Evolutionary conservation across 2,888 invertebrate genomes (phyloP), one percentile per base, ranked within the genome.

Genomic region (Sphaeridia pumilis): DNA sequence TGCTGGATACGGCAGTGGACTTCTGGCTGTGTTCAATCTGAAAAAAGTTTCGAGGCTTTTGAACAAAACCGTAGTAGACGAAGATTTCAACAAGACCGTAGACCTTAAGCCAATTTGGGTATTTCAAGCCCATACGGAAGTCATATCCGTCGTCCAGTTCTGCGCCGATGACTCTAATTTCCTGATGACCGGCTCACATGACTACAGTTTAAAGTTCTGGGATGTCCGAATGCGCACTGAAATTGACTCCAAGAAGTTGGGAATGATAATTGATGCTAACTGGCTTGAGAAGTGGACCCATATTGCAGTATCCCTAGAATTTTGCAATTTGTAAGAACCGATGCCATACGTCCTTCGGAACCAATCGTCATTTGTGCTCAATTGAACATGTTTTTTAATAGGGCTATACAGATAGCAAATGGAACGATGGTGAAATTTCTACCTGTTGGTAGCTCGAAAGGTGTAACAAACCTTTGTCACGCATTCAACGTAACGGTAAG

Each of bases 271-370:
- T 10, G 61, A 61, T 41, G 56, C 56, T 36, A 59, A 61, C 43
- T 64, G 64, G 64, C 52, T 64, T 21, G 52, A 58, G 24, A 62
- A 62, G 17, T 64, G 62, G 61, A 56, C 61, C 34, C 60, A 63
- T 46, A 38, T 59, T 22, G 59, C 50, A 21, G 42, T 59, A 4
- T 54, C 50, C 4, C 22, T 34, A 3, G 53, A 53, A 21, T 42
- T 42, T 10, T 3, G 36, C 3, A 51, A 51, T 22, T 4, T 35
- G 51, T 51, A 46, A 51, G 45, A n/a, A n/a, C n/a, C n/a, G n/a
- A n/a, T n/a, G n/a, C n/a, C n/a, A n/a, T n/a, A n/a, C n/a, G n/a
- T n/a, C n/a, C n/a, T n/a, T n/a, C n/a, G n/a, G n/a, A n/a, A n/a
- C n/a, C n/a, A n/a, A n/a, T n/a, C n/a, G n/a, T n/a, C n/a, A n/a